Evolutionary conservation across 1,140 invertebrate genomes (phyloP).

Genomic region (Antheraea pernyi): DNA sequence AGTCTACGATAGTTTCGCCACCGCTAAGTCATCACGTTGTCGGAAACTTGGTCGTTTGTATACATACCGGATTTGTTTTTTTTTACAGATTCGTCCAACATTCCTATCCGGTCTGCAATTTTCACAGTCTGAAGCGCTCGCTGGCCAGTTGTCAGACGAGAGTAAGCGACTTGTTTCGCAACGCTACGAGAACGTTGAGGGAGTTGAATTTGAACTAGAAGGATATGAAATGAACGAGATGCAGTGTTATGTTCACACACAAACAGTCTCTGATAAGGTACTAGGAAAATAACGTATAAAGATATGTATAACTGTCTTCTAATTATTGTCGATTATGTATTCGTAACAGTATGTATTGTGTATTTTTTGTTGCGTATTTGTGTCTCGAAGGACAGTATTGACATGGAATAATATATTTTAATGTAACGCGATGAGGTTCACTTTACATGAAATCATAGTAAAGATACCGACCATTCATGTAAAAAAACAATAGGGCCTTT

Average conservation of each 20-base stretch:
- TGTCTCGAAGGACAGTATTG: too few relatives aligned
- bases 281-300: background rate
- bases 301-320: background rate
- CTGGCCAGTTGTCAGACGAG: conserved; percentile 36
- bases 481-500: too few relatives aligned
- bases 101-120: conserved; percentile 57
- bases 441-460: too few relatives aligned
- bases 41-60: background rate
- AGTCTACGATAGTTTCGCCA: too few relatives aligned
- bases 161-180: conserved; percentile 32
- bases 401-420: too few relatives aligned
- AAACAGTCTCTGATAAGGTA: conserved; percentile 67
- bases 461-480: too few relatives aligned
- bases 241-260: conserved; percentile 55
- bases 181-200: conserved; percentile 31
- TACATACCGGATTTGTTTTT: background rate
- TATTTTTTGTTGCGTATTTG: too few relatives aligned
- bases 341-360: too few relatives aligned
- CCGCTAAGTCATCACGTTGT: background rate
- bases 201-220: conserved; percentile 36
- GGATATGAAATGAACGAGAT: conserved; percentile 47
- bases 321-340: background rate
- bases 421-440: too few relatives aligned
- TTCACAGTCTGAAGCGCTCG: conserved; percentile 38
- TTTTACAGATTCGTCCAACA: conserved; percentile 53